phyloP scores from a whole-genome alignment of 1,140 invertebrate species.

The Apocrypta bakeri region DNA sequence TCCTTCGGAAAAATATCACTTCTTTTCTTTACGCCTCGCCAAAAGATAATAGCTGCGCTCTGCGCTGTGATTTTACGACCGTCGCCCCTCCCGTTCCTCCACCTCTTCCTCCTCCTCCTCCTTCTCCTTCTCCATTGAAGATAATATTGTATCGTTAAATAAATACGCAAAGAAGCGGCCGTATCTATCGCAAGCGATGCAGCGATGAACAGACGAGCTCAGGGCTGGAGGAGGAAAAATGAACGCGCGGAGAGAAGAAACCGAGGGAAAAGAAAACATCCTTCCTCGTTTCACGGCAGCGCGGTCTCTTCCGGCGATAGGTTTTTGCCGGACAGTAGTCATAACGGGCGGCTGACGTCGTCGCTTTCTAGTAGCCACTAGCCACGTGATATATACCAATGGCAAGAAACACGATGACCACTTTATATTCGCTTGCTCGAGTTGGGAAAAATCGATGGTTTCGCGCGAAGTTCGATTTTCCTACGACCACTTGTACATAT shows the following conservation, averaged over 20 bases:
- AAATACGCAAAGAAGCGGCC: neutral
- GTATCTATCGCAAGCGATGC: neutral
- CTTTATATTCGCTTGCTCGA: too few relatives aligned
- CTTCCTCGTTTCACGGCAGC: conserved; percentile 13
- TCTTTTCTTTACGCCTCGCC: too few relatives aligned
- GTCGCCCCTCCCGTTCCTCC: neutral
- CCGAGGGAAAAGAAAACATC: neutral
- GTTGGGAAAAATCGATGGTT: too few relatives aligned
- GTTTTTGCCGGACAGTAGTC: conserved; percentile 22
- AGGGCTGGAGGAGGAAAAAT: neutral
- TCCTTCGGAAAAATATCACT: too few relatives aligned
- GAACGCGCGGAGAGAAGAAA: neutral
- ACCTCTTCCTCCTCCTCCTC: neutral
- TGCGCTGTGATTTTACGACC: neutral
- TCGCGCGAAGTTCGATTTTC: too few relatives aligned
- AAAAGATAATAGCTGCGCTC: too few relatives aligned
- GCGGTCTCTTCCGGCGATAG: conserved; percentile 1
- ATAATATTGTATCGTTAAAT: neutral
- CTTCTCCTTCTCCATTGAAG: neutral
- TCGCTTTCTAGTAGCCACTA: conserved; percentile 34
- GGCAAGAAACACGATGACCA: neutral
- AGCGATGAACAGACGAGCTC: neutral
- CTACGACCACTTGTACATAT: too few relatives aligned
- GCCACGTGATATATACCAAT: neutral
- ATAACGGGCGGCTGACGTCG: conserved; percentile 29